phyloP scores from a whole-genome alignment of 1,140 invertebrate genomes.

The Alviniconcha marisindica region DNA sequence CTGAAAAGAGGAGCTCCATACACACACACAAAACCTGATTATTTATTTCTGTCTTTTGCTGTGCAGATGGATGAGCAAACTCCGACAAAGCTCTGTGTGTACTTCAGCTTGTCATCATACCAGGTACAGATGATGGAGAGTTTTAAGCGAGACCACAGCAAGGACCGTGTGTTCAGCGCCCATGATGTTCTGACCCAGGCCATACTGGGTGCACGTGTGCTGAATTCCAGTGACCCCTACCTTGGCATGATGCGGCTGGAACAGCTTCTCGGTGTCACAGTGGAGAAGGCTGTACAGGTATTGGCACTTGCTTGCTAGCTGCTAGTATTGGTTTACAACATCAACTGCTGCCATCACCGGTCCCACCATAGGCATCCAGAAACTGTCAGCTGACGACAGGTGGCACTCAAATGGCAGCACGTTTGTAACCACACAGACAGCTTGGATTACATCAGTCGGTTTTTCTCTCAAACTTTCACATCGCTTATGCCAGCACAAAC shows the following conservation, averaged over 20 bases:
- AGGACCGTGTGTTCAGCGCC: background rate
- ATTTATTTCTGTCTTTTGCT: background rate
- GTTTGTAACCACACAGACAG: too few species aligned
- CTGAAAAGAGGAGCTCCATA: too few species aligned
- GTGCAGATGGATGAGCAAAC: background rate
- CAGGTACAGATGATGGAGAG: constrained; percentile 4
- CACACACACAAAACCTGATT: too few species aligned
- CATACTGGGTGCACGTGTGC: background rate
- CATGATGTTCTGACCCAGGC: constrained; percentile 30
- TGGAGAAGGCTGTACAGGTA: constrained; percentile 28
- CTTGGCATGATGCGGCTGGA: constrained; percentile 24
- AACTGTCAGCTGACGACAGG: too few species aligned
- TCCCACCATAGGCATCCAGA: too few species aligned
- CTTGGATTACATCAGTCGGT: too few species aligned
- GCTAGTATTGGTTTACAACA: too few species aligned
- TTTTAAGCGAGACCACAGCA: constrained; percentile 5
- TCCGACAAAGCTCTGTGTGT: constrained; percentile 12
- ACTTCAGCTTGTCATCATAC: background rate
- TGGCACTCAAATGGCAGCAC: too few species aligned
- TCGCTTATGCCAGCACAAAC: too few species aligned
- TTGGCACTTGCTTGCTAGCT: too few species aligned
- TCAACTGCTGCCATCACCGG: too few species aligned
- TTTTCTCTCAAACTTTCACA: too few species aligned
- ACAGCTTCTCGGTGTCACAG: constrained; percentile 24
- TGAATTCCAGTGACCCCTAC: background rate